Base-by-base conservation (phyloP, 2,113 vertebrate genomes). In the Cynopterus brachyotis region DNA sequence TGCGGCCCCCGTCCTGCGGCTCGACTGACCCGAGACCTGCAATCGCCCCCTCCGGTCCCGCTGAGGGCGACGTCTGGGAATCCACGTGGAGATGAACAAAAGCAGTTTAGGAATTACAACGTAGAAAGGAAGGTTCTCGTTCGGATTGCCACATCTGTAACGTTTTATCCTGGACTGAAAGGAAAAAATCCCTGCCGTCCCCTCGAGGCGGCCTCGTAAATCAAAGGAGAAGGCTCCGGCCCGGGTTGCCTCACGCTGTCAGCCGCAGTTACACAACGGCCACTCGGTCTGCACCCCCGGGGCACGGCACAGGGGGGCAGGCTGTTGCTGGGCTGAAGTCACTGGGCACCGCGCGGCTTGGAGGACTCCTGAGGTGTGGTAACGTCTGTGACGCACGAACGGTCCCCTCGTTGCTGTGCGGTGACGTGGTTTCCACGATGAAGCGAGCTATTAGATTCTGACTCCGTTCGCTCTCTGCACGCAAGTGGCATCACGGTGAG, bases 361-460 rank as follows among this genome's bases (percentile, higher is more conserved):
- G 89, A 92, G 37, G 87, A n/a, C 45, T 15, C 70, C 13, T 62
- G 95, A 93, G 98, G 98, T 98, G 97, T 97, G 95, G 98, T 96
- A 97, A 98, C 79, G 95, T n/a, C 3, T 2, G 12, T 22, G 89
- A 96, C 93, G 96, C 96, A 96, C 12, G 0, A 45, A 91, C 47
- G 96, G 94, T 92, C 86, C 96, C 64, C 60, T 91, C 92, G 89
- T 12, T 80, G 82, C 97, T 82, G 55, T 0, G 22, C 95, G 92
- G 95, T 96, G 94, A 95, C 26, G 83, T 0, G 3, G 91, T 70
- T 85, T 93, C 67, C 81, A 59, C 40, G 80, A 73, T 95, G 84
- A 90, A 84, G 93, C 45, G 83, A 78, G 72, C 66, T 28, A 3
- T 57, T 79, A 53, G 60, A 94, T 0, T 0, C 57, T 96, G 91